Evolutionary conservation across 2,113 vertebrate genomes (phyloP), one percentile per base, ranked within the genome.

Genomic region (Alosa alosa): DNA sequence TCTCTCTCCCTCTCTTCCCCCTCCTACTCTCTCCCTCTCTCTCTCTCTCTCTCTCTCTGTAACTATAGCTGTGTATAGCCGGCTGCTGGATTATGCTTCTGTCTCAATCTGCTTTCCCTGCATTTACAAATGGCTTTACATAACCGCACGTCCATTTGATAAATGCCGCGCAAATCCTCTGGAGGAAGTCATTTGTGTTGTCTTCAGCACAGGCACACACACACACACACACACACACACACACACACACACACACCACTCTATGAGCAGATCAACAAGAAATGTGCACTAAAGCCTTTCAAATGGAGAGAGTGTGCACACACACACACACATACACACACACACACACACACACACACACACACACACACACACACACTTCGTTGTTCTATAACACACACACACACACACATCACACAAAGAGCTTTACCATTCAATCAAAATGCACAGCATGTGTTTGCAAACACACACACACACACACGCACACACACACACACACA

Each of bases 51-150:
- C 8, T 20, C 64, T 31, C 81, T 86, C 47, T 68, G 46, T 64
- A 47, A 25, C 15, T 75, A 18, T 20, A 47, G 25, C 50, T 25
- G 64, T 72, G 64, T 72, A 36, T 82, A 57, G 81, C 81, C 64
- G 78, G 83, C 81, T n/a, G n/a, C 31, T 52, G 91, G 92, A 94
- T 94, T 92, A 94, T 60, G 81, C 87, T 86, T 82, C 89, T 55
- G 92, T 90, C 83, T 90, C 89, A 88, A 93, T 93, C 90, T 92
- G 91, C 83, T 91, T 88, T 81, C 82, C 89, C 84, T 93, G 87
- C 85, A 89, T 89, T 92, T 90, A 89, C 84, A 90, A 93, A 92
- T 93, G 92, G 88, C 50, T 81, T 93, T 94, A 92, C 84, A 86
- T 93, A 93, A 94, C 85, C 39, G 57, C 45, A 68, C 82, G 84